These are phyloP conservation scores for Norana najaformis DNA, from an alignment of 2,888 invertebrate genomes.

Conservation along the genomic window DNA sequence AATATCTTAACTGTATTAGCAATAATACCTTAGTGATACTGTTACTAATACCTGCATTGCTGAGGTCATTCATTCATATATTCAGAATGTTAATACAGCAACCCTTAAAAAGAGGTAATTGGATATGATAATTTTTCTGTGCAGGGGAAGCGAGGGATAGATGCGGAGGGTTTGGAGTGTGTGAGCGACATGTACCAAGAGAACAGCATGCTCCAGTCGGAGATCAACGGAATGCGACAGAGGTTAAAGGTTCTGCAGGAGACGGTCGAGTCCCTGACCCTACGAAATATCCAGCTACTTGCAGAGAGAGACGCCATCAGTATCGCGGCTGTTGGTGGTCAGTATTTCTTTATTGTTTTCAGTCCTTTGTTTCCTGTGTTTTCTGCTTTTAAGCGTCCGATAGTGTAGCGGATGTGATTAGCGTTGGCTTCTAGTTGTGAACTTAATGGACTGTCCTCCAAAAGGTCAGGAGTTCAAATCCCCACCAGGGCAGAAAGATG, in stretches of 20 bases:
- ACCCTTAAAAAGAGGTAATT: too few species aligned
- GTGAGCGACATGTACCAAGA: conserved; percentile 94
- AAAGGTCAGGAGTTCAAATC: too few species aligned
- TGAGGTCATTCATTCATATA: not conserved
- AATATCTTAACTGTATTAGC: too few species aligned
- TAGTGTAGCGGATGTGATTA: too few species aligned
- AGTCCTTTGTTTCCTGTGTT: not conserved
- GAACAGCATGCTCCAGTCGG: conserved; percentile 86
- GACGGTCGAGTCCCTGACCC: conserved; percentile 83
- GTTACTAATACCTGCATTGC: too few species aligned
- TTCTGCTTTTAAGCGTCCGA: too few species aligned
- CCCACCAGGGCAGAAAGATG: too few species aligned
- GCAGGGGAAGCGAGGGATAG: conserved; percentile 83
- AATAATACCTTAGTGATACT: too few species aligned
- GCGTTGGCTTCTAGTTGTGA: not conserved
- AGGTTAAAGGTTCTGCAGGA: conserved; percentile 92
- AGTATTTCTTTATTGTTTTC: conserved; percentile 30
- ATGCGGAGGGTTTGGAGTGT: conserved; percentile 82
- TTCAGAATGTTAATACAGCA: too few species aligned
- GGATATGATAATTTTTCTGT: conserved; percentile 64
- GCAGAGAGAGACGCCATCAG: conserved; percentile 76
- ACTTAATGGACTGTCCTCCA: not conserved
- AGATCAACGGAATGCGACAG: conserved; percentile 82
- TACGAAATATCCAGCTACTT: conserved; percentile 79
- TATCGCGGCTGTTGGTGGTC: conserved; percentile 39